A percentile compares a stretch with the other conserved stretches of the same genome.
These are phyloP conservation scores for Conopomorpha cramerella DNA, from an alignment of 1,140 invertebrate species.

Conservation along the genomic window DNA sequence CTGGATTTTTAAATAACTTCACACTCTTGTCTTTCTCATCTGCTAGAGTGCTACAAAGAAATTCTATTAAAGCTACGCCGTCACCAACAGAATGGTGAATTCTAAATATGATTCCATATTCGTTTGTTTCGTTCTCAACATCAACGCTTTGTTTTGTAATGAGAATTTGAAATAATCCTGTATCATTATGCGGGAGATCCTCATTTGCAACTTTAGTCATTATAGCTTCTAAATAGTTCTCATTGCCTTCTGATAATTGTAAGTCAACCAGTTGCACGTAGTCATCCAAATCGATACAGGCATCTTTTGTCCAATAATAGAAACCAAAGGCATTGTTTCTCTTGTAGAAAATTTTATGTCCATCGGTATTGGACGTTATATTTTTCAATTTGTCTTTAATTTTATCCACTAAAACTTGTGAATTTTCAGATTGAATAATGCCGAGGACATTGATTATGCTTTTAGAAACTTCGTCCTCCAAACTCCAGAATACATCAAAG, in stretches of 20 bases:
- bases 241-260: too few species aligned
- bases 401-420: conserved; percentile 13
- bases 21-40: too few species aligned
- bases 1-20: too few species aligned
- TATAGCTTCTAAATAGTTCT: conserved; percentile 26
- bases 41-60: conserved; percentile 48
- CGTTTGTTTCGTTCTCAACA: conserved; percentile 11
- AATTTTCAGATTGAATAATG: conserved; percentile 36
- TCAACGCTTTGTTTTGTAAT: conserved; percentile 35
- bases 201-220: conserved; percentile 37
- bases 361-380: conserved; percentile 10
- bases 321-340: conserved; percentile 52
- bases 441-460: conserved; percentile 53
- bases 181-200: conserved; percentile 43
- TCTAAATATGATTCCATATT: conserved; percentile 53
- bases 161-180: conserved; percentile 56
- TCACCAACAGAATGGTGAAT: conserved; percentile 61
- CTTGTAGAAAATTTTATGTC: conserved; percentile 45
- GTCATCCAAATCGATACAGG: conserved; percentile 36
- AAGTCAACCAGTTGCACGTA: conserved; percentile 38
- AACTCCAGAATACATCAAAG: conserved; percentile 57
- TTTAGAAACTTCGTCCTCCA: conserved; percentile 43
- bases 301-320: conserved; percentile 52
- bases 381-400: conserved; percentile 22
- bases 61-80: conserved; percentile 50